Evolutionary conservation across 2,797 vertebrate genomes (phyloP).

Genomic region (Poeciliopsis turneri): DNA sequence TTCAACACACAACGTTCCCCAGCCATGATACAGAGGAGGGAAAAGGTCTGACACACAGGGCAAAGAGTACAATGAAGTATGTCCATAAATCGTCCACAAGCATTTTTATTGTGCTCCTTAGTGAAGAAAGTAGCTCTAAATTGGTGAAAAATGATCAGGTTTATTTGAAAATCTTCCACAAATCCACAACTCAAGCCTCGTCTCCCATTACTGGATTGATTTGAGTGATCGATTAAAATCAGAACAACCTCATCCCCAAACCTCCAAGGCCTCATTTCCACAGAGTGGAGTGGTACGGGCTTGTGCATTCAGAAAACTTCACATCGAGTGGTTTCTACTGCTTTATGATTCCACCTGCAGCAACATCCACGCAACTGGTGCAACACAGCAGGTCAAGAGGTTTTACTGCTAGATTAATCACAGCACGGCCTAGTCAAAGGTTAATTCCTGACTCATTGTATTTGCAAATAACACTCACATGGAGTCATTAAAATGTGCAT

Average conservation of each 20-base stretch:
- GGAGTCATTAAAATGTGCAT: slow-evolving; percentile 23
- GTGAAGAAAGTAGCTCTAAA: slow-evolving; percentile 61
- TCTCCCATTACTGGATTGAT: not conserved
- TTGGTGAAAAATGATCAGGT: slow-evolving; percentile 68
- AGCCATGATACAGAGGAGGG: not conserved
- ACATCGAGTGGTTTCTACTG: slow-evolving; percentile 37
- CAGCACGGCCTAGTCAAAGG: slow-evolving; percentile 18
- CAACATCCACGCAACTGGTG: slow-evolving; percentile 26
- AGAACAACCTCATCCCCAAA: slow-evolving; percentile 26
- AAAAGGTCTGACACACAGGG: too few relatives aligned
- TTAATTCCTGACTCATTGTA: slow-evolving; percentile 35
- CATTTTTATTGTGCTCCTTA: slow-evolving; percentile 57
- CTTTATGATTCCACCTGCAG: slow-evolving; percentile 35
- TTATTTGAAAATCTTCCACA: slow-evolving; percentile 32
- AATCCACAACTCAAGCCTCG: slow-evolving; percentile 19
- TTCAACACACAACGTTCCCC: slow-evolving; percentile 46
- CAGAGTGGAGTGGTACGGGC: not conserved
- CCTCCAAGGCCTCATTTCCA: slow-evolving; percentile 6
- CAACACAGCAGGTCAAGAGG: slow-evolving; percentile 15
- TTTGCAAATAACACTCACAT: not conserved
- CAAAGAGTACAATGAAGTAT: slow-evolving; percentile 70
- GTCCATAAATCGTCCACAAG: slow-evolving; percentile 39
- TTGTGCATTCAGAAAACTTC: slow-evolving; percentile 1
- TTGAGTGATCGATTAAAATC: slow-evolving; percentile 68
- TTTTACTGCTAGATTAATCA: slow-evolving; percentile 17